Evolutionary conservation across 2,888 invertebrate genomes (phyloP), one percentile per base, ranked within the genome.

Genomic region (Apotomis turbidana): DNA sequence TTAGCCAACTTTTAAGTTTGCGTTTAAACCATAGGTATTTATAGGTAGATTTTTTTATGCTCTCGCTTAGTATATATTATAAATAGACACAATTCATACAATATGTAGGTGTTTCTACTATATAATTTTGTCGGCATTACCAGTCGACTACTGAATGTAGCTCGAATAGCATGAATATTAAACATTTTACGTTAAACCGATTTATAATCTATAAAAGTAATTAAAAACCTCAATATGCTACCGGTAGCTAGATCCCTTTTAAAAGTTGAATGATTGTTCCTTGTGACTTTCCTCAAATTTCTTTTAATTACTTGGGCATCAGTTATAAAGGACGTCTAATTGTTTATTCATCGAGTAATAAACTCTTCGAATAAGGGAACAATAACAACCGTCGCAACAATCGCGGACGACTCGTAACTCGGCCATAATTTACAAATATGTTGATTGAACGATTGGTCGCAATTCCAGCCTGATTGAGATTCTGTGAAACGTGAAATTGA

Each of bases 381-480:
- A n/a, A 9, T 58, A 46, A n/a, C n/a, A 57, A 36, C 8, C 8
- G 4, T 41, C 13, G 59, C 46, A 59, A 46, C 41, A 6, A 44
- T 44, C 54, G 49, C 5, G 13, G 49, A 55, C 36, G 46, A 82
- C 78, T 78, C 78, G 80, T 85, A 85, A 87, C 81, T 76, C 81
- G 83, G 85, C 85, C 83, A 84, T 87, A 82, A 85, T 88, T 88
- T 87, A 86, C 84, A 83, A 80, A 80, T 81, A 83, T 84, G 83
- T 83, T 84, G 85, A 88, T 86, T 85, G 83, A 86, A 87, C 85
- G 84, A 87, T 86, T 85, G 85, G 81, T 79, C 81, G 80, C 80
- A 83, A 83, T 83, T 78, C 81, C 78, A 81, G 82, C 79, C 85
- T 86, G 85, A 87, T 87, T 87, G 86, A 83, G 84, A 85, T 75